Evolutionary conservation across 2,888 invertebrate genomes (phyloP).

Genomic region (Luperina nickerlii): DNA sequence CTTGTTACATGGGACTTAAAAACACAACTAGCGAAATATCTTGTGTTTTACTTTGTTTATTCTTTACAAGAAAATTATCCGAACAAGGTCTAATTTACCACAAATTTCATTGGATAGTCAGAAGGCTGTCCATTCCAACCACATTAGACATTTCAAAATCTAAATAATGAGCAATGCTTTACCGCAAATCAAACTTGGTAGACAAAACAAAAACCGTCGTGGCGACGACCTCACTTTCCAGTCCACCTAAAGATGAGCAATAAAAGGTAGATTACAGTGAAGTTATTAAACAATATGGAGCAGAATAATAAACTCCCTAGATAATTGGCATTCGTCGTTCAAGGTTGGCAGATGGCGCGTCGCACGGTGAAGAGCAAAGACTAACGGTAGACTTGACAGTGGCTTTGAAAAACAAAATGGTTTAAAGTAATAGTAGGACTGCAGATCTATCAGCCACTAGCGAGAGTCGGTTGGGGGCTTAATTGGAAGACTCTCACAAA

Average conservation of each 20-base stretch:
- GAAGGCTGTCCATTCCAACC: conserved; percentile 2
- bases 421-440: no score
- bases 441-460: no score
- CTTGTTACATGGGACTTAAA: no score
- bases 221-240: neutral
- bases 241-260: conserved; percentile 31
- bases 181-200: conserved; percentile 24
- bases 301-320: conserved; percentile 71
- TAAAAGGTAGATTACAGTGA: conserved; percentile 50
- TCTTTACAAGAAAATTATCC: no score
- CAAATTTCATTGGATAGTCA: neutral
- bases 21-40: no score
- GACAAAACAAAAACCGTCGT: conserved; percentile 35
- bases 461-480: no score
- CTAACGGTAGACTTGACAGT: conserved; percentile 33
- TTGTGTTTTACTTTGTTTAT: no score
- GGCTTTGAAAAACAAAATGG: neutral
- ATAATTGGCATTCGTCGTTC: conserved; percentile 76
- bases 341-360: conserved; percentile 70
- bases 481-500: neutral
- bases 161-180: conserved; percentile 11
- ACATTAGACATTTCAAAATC: conserved; percentile 5
- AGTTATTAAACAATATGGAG: conserved; percentile 69
- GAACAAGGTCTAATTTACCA: no score
- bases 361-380: conserved; percentile 40